Conservation (phyloP, 2,888 invertebrate genomes). For the Tryphoninae sp. region DNA sequence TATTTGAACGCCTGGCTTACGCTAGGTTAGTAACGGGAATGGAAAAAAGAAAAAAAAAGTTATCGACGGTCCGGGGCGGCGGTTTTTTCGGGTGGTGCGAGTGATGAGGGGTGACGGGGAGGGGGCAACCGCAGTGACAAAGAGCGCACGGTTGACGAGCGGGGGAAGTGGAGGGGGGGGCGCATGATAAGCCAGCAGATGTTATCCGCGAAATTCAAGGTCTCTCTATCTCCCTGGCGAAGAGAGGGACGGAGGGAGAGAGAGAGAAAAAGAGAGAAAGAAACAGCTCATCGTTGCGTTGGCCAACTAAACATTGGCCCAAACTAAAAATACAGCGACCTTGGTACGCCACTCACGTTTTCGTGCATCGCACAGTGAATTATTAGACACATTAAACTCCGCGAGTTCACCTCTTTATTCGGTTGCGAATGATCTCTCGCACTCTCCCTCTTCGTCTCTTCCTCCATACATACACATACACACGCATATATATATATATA, state of each 20-base stretch:
- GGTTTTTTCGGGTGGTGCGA: constrained; percentile 33
- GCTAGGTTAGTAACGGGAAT: constrained; percentile 79
- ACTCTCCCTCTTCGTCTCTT: constrained; percentile 34
- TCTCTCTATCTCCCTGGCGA: constrained; percentile 76
- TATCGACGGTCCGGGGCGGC: constrained; percentile 69
- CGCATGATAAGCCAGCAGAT: constrained; percentile 80
- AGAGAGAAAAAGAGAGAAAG: constrained; percentile 46
- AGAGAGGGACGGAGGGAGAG: constrained; percentile 31
- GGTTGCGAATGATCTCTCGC: neutral
- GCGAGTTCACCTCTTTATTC: constrained; percentile 23
- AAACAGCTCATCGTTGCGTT: constrained; percentile 67
- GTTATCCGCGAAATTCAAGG: constrained; percentile 81
- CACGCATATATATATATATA: no score
- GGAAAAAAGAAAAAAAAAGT: constrained; percentile 70
- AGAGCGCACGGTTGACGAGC: constrained; percentile 18
- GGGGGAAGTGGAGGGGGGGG: constrained; percentile 32
- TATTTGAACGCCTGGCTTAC: constrained; percentile 80
- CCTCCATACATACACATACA: neutral
- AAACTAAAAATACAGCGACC: constrained; percentile 80
- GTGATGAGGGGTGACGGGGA: neutral
- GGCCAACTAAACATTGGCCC: constrained; percentile 80
- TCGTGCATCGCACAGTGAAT: constrained; percentile 74
- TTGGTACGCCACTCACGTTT: constrained; percentile 78
- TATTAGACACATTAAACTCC: constrained; percentile 76
- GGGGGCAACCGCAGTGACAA: constrained; percentile 35